Percentiles rank a stretch among this genome's conserved stretches.
Evolutionary conservation across 2,888 invertebrate genomes (phyloP).

Genomic region (Nomada ruficornis): DNA sequence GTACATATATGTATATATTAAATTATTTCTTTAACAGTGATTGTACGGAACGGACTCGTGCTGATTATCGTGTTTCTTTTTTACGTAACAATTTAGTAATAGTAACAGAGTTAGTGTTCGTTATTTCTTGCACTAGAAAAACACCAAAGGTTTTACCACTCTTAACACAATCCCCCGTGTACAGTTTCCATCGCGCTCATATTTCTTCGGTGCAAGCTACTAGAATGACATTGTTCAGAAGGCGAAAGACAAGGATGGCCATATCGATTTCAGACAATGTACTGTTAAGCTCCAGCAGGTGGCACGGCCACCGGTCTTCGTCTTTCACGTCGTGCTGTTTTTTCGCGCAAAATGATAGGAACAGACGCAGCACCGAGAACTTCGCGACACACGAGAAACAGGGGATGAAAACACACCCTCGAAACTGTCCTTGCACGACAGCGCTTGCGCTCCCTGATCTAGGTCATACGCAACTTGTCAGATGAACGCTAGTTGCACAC

Average conservation of each 20-base stretch:
- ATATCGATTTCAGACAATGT: conserved; percentile 64
- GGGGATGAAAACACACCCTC: conserved; percentile 73
- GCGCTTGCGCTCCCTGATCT: conserved; percentile 61
- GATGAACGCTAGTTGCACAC: conserved; percentile 20
- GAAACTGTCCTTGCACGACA: conserved; percentile 61
- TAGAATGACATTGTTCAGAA: conserved; percentile 30
- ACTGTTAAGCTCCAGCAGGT: conserved; percentile 61
- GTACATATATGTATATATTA: not conserved
- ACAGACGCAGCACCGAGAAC: conserved; percentile 24
- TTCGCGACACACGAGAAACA: conserved; percentile 45
- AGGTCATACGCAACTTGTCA: conserved; percentile 58
- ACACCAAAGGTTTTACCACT: conserved; percentile 44
- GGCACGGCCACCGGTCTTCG: conserved; percentile 56
- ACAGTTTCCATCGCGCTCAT: conserved; percentile 47
- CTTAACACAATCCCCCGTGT: conserved; percentile 49
- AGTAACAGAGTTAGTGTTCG: not conserved
- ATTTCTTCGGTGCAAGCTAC: conserved; percentile 42
- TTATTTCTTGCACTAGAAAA: conserved; percentile 6
- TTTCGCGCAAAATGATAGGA: conserved; percentile 24
- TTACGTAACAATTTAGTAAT: not conserved
- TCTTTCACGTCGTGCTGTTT: conserved; percentile 47
- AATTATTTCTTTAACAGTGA: conserved; percentile 2
- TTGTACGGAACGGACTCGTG: not conserved
- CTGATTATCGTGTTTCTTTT: not conserved
- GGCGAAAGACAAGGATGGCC: conserved; percentile 56